phyloP scores from a whole-genome alignment of 2,888 invertebrate species.

The Proisotoma minuta region DNA sequence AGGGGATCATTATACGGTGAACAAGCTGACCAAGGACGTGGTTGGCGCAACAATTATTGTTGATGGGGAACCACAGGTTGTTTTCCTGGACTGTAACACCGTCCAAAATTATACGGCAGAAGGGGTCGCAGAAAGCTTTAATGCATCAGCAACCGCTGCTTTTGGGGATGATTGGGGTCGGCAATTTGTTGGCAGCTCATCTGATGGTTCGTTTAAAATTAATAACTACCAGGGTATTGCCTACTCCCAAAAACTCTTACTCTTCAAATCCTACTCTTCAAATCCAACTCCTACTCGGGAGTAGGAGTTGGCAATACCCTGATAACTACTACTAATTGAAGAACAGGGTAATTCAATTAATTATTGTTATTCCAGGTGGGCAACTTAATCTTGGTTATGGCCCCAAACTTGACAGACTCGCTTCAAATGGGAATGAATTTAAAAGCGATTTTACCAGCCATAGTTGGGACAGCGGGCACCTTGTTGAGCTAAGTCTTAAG shows the following conservation, averaged over 20 bases:
- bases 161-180: neutral
- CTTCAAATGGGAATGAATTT: too few relatives aligned
- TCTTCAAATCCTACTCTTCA: too few relatives aligned
- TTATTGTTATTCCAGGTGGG: too few relatives aligned
- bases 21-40: neutral
- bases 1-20: neutral
- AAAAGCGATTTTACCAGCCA: neutral
- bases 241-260: too few relatives aligned
- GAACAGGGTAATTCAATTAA: too few relatives aligned
- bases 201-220: slow-evolving; percentile 1
- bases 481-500: neutral
- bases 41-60: neutral
- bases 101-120: slow-evolving; percentile 10
- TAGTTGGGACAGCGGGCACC: neutral
- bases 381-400: too few relatives aligned
- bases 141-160: neutral
- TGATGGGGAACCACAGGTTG: neutral
- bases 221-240: too few relatives aligned
- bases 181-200: neutral
- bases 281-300: too few relatives aligned
- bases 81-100: neutral
- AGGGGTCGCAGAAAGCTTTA: neutral
- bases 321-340: too few relatives aligned
- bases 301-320: too few relatives aligned
- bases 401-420: too few relatives aligned